Base-by-base conservation (phyloP, 2,888 invertebrate species). In the Caenorhabditis auriculariae region DNA sequence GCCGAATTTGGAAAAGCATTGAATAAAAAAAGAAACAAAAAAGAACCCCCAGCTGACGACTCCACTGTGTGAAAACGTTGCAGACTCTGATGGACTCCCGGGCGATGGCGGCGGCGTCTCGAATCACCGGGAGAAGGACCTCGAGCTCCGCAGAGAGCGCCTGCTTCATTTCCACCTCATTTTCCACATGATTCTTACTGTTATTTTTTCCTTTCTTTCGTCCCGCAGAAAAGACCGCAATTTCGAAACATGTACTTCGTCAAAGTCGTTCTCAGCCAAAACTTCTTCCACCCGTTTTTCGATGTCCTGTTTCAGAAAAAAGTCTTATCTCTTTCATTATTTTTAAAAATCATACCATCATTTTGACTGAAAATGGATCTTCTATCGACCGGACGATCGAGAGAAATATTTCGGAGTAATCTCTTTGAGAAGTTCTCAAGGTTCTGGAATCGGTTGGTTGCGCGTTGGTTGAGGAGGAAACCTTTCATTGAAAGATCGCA, bases 21-120 rank as follows among this genome's bases (percentile, higher is more conserved):
- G 35, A 35, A 35, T 12, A 35, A 12, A 12, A 35, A 15, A 35
- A 35, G 15, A 35, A 12, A 12, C 32, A 12, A 53, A 21, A n/a
- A 27, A 19, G 5, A 32, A 60, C 71, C 53, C 68, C 71, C 28
- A 69, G 58, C 37, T 60, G 54, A 26, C 68, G 27, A 27, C 68
- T 69, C 77, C 77, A 77, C 21, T 77, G 74, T 1, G 70, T 74
- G 53, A 77, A 77, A 7, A 77, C 70, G 35, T 54, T 54, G 49
- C 74, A 74, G 4, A 70, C 72, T 46, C 66, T 60, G 21, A 72
- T 66, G 42, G 69, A 71, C 23, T 76, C 75, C 21, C 72, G 39
- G 5, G 75, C 76, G 39, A 72, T 70, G 32, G 56, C 27, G 0
- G 72, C 69, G n/a, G 73, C 67, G 27, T 77, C 77, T n/a, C 66